Base-by-base conservation (phyloP, 1,140 invertebrate species). In the Pantala flavescens region DNA sequence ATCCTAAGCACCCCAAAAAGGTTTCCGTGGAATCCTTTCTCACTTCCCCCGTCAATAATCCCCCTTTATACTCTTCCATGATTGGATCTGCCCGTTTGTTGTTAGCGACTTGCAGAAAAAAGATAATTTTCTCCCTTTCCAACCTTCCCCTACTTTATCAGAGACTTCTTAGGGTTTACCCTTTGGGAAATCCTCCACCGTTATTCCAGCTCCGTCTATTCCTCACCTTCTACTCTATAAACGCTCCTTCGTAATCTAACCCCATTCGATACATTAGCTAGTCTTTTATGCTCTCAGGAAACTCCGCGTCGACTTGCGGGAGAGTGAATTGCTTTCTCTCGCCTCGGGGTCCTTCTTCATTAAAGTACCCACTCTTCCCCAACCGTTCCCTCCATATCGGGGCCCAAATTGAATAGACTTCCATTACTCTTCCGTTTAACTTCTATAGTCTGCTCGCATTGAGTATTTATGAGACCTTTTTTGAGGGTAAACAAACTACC, bases 401-500 rank as follows among this genome's bases (percentile, higher is more conserved):
- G 49, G n/a, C 12, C 49, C n/a, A 63, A 63, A 63, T 63, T 63
- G 49, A 63, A 63, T 63, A 63, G 49, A 63, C 49, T 63, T 63
- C 49, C 49, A 63, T 63, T 63, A 63, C 49, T 63, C 49, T 63
- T 12, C 49, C 49, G 49, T 63, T 63, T 63, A 63, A 63, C 49
- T 63, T 63, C 49, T 12, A 63, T 63, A 63, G 49, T 63, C 49
- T 63, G 49, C 49, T 21, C 16, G 49, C 49, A 14, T 63, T 63
- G 49, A 21, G 49, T 63, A 63, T 63, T 63, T 63, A 63, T 63
- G 49, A 63, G 49, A 63, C 49, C 49, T 63, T 63, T 63, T 63
- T 63, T 36, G 28, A 63, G 49, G 14, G 49, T 63, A 63, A 63
- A 63, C 49, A 63, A 63, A 63, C 49, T 63, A 12, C 49, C 14